Conservation (phyloP, 2,888 invertebrate genomes). For the Eupithecia insigniata region DNA sequence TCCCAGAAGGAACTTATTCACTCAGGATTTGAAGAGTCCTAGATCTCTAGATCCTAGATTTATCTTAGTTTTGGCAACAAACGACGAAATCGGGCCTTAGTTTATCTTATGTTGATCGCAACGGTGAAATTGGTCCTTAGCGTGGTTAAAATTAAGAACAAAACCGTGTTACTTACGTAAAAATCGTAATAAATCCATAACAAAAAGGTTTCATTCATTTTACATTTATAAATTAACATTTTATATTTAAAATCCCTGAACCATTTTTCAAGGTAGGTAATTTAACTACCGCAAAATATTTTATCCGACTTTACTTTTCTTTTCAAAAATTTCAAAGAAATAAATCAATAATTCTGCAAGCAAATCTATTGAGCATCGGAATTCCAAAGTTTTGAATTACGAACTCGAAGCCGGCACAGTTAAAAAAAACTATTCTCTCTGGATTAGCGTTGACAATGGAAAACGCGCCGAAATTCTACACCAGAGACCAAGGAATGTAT, state of each 20-base stretch:
- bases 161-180: too few relatives aligned
- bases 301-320: not conserved
- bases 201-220: slow-evolving; percentile 10
- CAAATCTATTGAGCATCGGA: slow-evolving; percentile 34
- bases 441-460: slow-evolving; percentile 59
- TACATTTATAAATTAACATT: too few relatives aligned
- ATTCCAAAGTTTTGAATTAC: slow-evolving; percentile 49
- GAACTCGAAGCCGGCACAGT: slow-evolving; percentile 38
- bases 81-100: too few relatives aligned
- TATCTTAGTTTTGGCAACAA: too few relatives aligned
- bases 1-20: too few relatives aligned
- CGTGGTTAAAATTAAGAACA: too few relatives aligned
- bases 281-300: slow-evolving; percentile 29
- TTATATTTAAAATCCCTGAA: slow-evolving; percentile 10
- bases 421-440: slow-evolving; percentile 52
- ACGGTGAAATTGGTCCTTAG: too few relatives aligned
- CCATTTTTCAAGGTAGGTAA: slow-evolving; percentile 27
- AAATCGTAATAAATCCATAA: not conserved
- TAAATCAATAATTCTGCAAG: slow-evolving; percentile 30
- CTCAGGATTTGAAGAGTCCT: too few relatives aligned
- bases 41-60: too few relatives aligned
- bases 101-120: too few relatives aligned
- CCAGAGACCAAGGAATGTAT: too few relatives aligned
- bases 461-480: slow-evolving; percentile 40
- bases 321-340: slow-evolving; percentile 18